Conservation (phyloP, 2,113 vertebrate genomes). For the Xenopus tropicalis region UCB_Xtro_10.0 CM004444.2:113895501-113896000, state of each 20-base stretch:
- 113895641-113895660: slow-evolving; percentile 17
- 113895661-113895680: not conserved
- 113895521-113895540: slow-evolving; percentile 40
- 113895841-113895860: too few relatives aligned
- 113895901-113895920: too few relatives aligned
- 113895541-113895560: slow-evolving; percentile 29
- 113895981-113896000: too few relatives aligned
- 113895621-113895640: not conserved
- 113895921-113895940: too few relatives aligned
- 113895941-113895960: too few relatives aligned
- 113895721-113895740: slow-evolving; percentile 16
- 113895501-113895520: slow-evolving; percentile 35
- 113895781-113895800: too few relatives aligned
- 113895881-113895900: too few relatives aligned
- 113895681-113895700: slow-evolving; percentile 1
- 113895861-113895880: too few relatives aligned
- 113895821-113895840: too few relatives aligned
- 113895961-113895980: too few relatives aligned
- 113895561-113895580: slow-evolving; percentile 12
- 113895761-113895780: too few relatives aligned
- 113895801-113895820: too few relatives aligned
- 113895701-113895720: not conserved
- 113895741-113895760: not conserved
- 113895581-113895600: slow-evolving; percentile 28
- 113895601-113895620: slow-evolving; percentile 18